A percentile compares a stretch with the other conserved stretches of the same genome.
Evolutionary conservation across 2,888 invertebrate species (phyloP).

Genomic region (Onchidella celtica): DNA sequence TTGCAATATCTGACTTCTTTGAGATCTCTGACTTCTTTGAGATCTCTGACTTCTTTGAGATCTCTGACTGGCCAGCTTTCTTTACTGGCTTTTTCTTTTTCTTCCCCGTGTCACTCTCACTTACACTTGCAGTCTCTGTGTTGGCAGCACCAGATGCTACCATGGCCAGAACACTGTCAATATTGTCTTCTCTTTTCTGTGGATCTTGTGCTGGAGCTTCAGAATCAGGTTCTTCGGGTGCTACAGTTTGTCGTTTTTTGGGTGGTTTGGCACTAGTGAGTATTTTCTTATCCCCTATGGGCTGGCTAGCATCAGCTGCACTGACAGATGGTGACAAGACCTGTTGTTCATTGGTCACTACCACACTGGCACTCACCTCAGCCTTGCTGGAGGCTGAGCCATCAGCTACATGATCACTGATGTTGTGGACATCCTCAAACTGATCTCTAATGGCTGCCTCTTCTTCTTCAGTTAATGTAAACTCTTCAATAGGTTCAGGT

Average conservation of each 20-base stretch:
- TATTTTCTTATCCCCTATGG: neutral
- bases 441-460: constrained; percentile 41
- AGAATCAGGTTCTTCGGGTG: neutral
- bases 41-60: no score
- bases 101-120: neutral
- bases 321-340: neutral
- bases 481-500: constrained; percentile 42
- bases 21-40: no score
- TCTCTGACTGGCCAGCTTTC: no score
- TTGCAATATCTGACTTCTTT: no score
- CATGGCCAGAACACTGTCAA: constrained; percentile 37
- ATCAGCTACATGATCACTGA: neutral
- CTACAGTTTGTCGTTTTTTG: constrained; percentile 5
- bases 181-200: neutral
- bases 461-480: constrained; percentile 45
- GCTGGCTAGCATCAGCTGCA: neutral
- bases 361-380: neutral
- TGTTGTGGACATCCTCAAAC: constrained; percentile 18
- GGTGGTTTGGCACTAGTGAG: neutral
- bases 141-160: constrained; percentile 31
- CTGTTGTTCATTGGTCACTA: neutral
- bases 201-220: neutral
- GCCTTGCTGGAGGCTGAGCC: neutral
- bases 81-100: neutral
- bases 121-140: neutral